A percentile compares a stretch with the other conserved stretches of the same genome.
Conservation (phyloP, 2,888 invertebrate species). For the Drosophila nr. perissopoda region DNA sequence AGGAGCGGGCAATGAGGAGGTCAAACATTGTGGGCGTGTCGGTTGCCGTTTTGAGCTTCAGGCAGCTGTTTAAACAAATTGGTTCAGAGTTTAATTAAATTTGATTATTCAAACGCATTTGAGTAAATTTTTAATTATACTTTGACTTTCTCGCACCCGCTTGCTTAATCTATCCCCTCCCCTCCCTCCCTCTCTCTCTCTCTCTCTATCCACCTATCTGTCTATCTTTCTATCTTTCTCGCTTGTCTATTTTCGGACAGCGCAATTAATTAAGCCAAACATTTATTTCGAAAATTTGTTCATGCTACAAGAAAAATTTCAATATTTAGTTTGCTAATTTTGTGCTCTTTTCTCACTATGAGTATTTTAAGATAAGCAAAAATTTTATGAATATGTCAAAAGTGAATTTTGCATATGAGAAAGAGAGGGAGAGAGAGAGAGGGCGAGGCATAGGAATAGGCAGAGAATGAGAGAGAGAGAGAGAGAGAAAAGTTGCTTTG, state of each 20-base stretch:
- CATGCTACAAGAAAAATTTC: constrained; percentile 29
- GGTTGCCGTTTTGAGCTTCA: constrained; percentile 15
- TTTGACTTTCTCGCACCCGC: constrained; percentile 5
- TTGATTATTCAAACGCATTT: constrained; percentile 39
- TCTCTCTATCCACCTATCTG: neutral
- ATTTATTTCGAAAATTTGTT: constrained; percentile 28
- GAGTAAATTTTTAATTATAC: constrained; percentile 43
- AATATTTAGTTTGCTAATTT: constrained; percentile 27
- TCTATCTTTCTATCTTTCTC: neutral
- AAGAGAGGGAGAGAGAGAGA: neutral
- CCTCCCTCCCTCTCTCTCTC: neutral
- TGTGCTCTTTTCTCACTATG: neutral
- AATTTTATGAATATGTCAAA: constrained; percentile 67
- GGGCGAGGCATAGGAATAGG: neutral
- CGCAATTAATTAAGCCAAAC: constrained; percentile 53
- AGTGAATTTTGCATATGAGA: constrained; percentile 21
- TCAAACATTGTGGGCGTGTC: constrained; percentile 27
- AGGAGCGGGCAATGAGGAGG: constrained; percentile 1
- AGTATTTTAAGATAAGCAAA: constrained; percentile 70
- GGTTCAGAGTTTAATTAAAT: constrained; percentile 68
- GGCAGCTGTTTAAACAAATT: constrained; percentile 52
- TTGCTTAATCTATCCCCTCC: neutral
- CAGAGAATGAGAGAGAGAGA: neutral
- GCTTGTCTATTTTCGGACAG: constrained; percentile 33
- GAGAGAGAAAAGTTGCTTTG: constrained; percentile 25